These are phyloP conservation scores for Diuraphis noxia DNA, from an alignment of 1,140 invertebrate species.

Conservation along the genomic window DNA sequence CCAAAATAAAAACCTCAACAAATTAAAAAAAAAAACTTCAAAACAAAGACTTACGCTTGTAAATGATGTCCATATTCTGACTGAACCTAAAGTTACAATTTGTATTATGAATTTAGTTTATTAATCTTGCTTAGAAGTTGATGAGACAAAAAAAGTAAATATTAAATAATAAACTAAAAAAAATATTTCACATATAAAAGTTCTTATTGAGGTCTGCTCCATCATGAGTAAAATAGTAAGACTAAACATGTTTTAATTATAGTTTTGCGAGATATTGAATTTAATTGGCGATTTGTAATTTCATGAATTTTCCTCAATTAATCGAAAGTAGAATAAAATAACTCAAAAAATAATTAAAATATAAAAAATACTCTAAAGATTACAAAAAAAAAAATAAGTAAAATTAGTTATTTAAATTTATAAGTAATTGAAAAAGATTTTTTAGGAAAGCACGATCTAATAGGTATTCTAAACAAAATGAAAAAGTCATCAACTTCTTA, in stretches of 20 bases:
- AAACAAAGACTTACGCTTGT: constrained; percentile 34
- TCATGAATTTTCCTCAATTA: neutral
- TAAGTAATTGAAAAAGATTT: neutral
- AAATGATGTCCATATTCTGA: constrained; percentile 41
- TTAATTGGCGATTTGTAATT: neutral
- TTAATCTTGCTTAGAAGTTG: neutral
- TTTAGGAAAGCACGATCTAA: neutral
- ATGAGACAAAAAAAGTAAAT: neutral
- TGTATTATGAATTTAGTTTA: neutral
- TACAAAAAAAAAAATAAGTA: neutral
- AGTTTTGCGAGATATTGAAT: neutral
- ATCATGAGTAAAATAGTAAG: neutral
- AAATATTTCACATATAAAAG: no score
- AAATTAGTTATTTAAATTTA: no score
- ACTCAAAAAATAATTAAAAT: neutral
- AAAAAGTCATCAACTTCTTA: neutral
- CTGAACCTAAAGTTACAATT: constrained; percentile 34
- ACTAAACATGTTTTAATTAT: neutral
- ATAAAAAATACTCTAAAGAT: neutral
- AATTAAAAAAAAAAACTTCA: no score
- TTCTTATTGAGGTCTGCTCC: no score
- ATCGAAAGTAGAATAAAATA: neutral
- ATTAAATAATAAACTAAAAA: neutral
- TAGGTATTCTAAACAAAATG: neutral
- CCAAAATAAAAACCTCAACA: neutral